Conservation (phyloP, 1,140 invertebrate species). For the Rhysida immarginata region DNA sequence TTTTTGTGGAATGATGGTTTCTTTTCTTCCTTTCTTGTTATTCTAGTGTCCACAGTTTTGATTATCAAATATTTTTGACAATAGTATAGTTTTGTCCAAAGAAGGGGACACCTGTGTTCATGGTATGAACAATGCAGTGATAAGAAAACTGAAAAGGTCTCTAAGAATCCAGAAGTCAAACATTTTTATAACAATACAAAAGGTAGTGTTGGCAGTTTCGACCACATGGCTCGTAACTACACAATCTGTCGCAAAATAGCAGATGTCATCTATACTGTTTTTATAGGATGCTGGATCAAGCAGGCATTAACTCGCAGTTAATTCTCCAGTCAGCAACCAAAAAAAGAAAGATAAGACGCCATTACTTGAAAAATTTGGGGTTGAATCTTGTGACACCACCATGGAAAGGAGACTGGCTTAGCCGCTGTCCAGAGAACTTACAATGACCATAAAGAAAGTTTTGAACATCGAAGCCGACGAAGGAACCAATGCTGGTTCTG, state of each 20-base stretch:
- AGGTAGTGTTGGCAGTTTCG: background rate
- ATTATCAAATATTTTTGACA: too few species aligned
- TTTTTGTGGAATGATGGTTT: too few species aligned
- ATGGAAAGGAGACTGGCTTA: background rate
- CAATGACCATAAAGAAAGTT: background rate
- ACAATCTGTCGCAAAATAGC: background rate
- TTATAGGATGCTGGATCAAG: background rate
- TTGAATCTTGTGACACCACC: background rate
- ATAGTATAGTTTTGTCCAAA: background rate
- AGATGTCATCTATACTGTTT: background rate
- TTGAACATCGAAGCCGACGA: too few species aligned
- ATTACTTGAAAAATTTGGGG: background rate
- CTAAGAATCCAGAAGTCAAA: background rate
- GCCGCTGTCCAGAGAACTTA: background rate
- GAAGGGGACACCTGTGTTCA: background rate
- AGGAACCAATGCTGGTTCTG: too few species aligned
- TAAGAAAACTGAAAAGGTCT: background rate
- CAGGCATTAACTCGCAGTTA: background rate
- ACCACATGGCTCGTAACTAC: background rate
- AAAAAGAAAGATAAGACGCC: background rate
- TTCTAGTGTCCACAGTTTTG: too few species aligned
- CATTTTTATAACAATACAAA: background rate
- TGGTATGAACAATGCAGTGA: background rate
- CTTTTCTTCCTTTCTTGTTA: too few species aligned
- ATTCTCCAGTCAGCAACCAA: background rate